Conservation (phyloP, 1,140 invertebrate species). For the Drosophila takahashii region DNA sequence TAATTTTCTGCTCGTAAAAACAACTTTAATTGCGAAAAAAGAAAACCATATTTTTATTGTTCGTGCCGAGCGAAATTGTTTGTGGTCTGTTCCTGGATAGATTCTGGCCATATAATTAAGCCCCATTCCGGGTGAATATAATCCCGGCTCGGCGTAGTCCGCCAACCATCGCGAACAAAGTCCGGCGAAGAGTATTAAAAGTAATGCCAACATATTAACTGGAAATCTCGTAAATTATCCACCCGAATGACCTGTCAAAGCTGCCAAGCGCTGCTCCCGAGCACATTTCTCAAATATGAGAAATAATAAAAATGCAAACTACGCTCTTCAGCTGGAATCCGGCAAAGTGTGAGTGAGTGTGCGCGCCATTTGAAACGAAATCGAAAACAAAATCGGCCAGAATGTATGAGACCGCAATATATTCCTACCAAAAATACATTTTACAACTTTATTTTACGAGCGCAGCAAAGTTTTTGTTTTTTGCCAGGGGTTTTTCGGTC, state of each 20-base stretch:
- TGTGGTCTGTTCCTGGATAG: slow-evolving; percentile 40
- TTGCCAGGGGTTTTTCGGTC: slow-evolving; percentile 34
- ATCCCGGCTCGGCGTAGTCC: slow-evolving; percentile 51
- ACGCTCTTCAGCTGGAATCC: slow-evolving; percentile 38
- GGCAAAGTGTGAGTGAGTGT: slow-evolving; percentile 34
- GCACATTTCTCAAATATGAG: slow-evolving; percentile 58
- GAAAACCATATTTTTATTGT: slow-evolving; percentile 68
- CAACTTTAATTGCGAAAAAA: slow-evolving; percentile 67
- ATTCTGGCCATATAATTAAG: slow-evolving; percentile 70
- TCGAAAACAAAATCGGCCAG: slow-evolving; percentile 66
- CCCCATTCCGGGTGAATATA: slow-evolving; percentile 51
- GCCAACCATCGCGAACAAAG: slow-evolving; percentile 6
- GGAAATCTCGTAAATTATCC: slow-evolving; percentile 77
- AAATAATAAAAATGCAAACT: slow-evolving; percentile 57
- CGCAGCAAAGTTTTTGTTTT: slow-evolving; percentile 56
- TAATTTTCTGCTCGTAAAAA: slow-evolving; percentile 76
- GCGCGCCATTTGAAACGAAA: slow-evolving; percentile 77
- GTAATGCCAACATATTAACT: slow-evolving; percentile 78
- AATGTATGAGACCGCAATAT: slow-evolving; percentile 35
- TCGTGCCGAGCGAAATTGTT: slow-evolving; percentile 40
- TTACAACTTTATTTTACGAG: slow-evolving; percentile 81
- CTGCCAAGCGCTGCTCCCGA: slow-evolving; percentile 23
- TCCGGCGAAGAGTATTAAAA: slow-evolving; percentile 55
- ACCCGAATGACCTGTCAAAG: slow-evolving; percentile 71
- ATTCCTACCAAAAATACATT: slow-evolving; percentile 70